These are phyloP conservation scores for Spisula solida DNA, from an alignment of 2,888 invertebrate genomes.

Conservation along the genomic window DNA sequence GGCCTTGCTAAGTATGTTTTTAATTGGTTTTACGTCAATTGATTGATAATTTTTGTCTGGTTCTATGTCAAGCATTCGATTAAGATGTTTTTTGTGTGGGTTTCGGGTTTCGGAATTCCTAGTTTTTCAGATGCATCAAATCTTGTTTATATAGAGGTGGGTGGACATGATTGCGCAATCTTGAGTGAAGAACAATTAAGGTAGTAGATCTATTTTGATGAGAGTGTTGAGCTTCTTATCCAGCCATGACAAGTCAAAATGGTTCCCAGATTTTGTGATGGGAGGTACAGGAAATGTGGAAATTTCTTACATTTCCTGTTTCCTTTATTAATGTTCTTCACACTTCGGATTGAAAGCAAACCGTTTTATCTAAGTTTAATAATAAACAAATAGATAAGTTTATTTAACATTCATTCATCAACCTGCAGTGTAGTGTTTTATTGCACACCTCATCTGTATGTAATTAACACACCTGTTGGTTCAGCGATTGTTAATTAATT, in stretches of 20 bases:
- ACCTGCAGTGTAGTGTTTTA: not conserved
- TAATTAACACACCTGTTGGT: constrained; percentile 13
- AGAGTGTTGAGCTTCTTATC: not conserved
- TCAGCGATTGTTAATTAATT: not conserved
- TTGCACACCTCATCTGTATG: not conserved
- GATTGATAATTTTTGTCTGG: constrained; percentile 11
- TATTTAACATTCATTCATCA: not conserved
- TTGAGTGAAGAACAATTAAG: not conserved
- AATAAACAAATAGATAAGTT: too few species aligned
- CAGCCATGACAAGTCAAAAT: constrained; percentile 8
- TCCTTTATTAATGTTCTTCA: not conserved
- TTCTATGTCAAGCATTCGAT: constrained; percentile 1
- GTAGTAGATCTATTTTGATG: not conserved
- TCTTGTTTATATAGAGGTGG: not conserved
- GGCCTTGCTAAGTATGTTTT: constrained; percentile 16
- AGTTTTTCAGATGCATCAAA: not conserved
- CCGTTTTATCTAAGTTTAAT: too few species aligned
- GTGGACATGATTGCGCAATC: not conserved
- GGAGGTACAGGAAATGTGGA: not conserved
- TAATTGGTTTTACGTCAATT: not conserved
- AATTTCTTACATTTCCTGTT: not conserved
- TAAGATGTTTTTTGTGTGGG: not conserved
- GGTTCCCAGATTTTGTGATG: constrained; percentile 1
- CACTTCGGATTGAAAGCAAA: too few species aligned
- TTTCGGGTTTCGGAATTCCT: not conserved